A percentile compares a stretch with the other conserved stretches of the same genome.
Evolutionary conservation across 2,888 invertebrate genomes (phyloP).

Genomic region (Trissolcus brochymenae): DNA sequence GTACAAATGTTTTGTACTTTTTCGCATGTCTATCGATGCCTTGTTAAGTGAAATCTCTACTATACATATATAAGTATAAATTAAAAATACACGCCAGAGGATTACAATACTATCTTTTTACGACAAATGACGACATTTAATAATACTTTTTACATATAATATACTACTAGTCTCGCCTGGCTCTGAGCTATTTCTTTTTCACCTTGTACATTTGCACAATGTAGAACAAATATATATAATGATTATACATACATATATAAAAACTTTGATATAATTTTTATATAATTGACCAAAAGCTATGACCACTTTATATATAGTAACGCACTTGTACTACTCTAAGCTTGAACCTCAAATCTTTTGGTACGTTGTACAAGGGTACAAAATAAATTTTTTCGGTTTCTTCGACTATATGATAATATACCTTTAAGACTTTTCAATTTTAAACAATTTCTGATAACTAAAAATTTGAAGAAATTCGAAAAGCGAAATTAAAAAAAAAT

Average conservation of each 20-base stretch:
- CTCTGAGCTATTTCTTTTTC: constrained; percentile 41
- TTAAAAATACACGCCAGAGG: constrained; percentile 28
- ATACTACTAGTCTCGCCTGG: constrained; percentile 35
- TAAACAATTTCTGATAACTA: background rate
- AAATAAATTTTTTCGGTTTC: constrained; percentile 18
- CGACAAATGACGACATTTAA: constrained; percentile 43
- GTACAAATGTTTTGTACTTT: constrained; percentile 43
- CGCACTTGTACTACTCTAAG: constrained; percentile 32
- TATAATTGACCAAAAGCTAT: constrained; percentile 45
- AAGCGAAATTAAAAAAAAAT: background rate
- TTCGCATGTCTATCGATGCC: constrained; percentile 53
- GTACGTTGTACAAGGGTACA: constrained; percentile 30
- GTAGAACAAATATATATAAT: constrained; percentile 32
- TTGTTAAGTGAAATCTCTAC: constrained; percentile 43
- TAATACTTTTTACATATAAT: constrained; percentile 47
- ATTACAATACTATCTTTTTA: constrained; percentile 47
- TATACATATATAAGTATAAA: constrained; percentile 44
- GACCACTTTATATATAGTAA: constrained; percentile 33
- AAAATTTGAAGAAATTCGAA: background rate
- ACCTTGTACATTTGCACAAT: constrained; percentile 46
- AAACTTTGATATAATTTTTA: constrained; percentile 49
- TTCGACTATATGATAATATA: constrained; percentile 20
- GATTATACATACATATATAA: constrained; percentile 12
- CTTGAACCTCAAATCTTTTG: constrained; percentile 27
- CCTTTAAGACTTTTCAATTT: constrained; percentile 20